Base-by-base conservation (phyloP, 2,888 invertebrate genomes). In the Acleris emargana region DNA sequence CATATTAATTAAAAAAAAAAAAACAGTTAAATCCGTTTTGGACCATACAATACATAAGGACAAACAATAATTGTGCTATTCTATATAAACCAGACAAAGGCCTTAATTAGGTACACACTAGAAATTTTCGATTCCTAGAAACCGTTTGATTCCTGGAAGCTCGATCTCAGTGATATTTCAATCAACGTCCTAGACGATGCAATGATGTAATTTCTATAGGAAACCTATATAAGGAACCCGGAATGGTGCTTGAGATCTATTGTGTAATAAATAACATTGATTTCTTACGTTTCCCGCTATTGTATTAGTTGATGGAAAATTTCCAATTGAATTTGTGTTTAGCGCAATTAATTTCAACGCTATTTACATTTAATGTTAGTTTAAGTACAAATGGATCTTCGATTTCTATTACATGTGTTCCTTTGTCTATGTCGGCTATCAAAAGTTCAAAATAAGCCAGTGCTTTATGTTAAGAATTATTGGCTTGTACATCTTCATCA, bases 211-310 rank as follows among this genome's bases (percentile, higher is more conserved):
- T 66, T 55, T 57, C 55, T 61, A 61, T 61, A 61, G 55, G 66
- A 66, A 57, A 57, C 60, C 66, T 66, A 57, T 57, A 64, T 59
- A 60, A 64, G 64, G 59, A 61, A 66, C 22, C 22, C 13, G 49
- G 42, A 58, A 38, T 47, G 52, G 53, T 59, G 5, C 22, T 38
- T 43, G 60, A 38, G 45, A 61, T 51, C 60, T 61, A 66, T 61
- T 66, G 60, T 66, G 66, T 52, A 66, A 66, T 66, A 66, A 66
- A 66, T 66, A 66, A 61, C 57, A 61, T 57, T 57, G 64, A 55
- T 66, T 66, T 57, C 66, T 61, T 60, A 43, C 59, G 20, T 64
- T 64, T 64, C 59, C 55, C 59, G 49, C 43, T 43, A 64, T 64
- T 64, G 59, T 64, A 28, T 59, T 60, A 59, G 64, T 54, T 64